phyloP scores from a whole-genome alignment of 2,888 invertebrate species.

The Drosophila melanosoma region DNA sequence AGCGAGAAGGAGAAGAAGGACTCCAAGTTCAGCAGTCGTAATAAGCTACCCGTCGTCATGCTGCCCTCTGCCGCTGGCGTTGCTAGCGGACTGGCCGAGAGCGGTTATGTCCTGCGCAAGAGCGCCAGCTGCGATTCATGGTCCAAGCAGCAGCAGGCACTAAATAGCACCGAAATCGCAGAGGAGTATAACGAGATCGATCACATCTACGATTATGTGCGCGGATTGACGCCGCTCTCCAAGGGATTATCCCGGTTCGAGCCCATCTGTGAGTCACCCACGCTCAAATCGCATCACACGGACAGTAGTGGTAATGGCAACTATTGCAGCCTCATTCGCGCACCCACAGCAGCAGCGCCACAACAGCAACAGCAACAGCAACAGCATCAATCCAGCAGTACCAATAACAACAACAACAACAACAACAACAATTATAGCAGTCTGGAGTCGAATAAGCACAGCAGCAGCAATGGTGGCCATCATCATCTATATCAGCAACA shows the following conservation, averaged over 20 bases:
- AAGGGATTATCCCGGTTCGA: conserved; percentile 87
- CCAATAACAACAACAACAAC: conserved; percentile 80
- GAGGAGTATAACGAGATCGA: conserved; percentile 98
- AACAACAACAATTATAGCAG: conserved; percentile 78
- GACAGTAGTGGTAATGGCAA: conserved; percentile 85
- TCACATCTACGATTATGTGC: conserved; percentile 97
- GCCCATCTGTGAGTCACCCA: conserved; percentile 85
- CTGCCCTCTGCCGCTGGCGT: conserved; percentile 83
- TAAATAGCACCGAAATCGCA: conserved; percentile 86
- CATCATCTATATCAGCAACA: conserved; percentile 80
- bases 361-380: conserved; percentile 55
- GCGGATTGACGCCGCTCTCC: conserved; percentile 96
- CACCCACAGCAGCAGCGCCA: conserved; percentile 68
- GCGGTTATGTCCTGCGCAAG: conserved; percentile 90
- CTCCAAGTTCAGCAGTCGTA: conserved; percentile 84
- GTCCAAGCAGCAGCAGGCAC: conserved; percentile 84
- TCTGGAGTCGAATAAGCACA: conserved; percentile 34
- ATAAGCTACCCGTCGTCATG: conserved; percentile 83
- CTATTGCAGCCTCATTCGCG: conserved; percentile 85
- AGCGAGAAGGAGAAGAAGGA: conserved; percentile 87
- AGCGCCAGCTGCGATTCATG: conserved; percentile 91
- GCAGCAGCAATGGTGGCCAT: conserved; percentile 60
- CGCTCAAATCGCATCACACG: conserved; percentile 84
- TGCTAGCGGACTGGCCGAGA: conserved; percentile 84
- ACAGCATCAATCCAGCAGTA: conserved; percentile 68